Evolutionary conservation across 2,113 vertebrate genomes (phyloP), one percentile per base, ranked within the genome.

Genomic region (Sylvicapra grimmia): DNA sequence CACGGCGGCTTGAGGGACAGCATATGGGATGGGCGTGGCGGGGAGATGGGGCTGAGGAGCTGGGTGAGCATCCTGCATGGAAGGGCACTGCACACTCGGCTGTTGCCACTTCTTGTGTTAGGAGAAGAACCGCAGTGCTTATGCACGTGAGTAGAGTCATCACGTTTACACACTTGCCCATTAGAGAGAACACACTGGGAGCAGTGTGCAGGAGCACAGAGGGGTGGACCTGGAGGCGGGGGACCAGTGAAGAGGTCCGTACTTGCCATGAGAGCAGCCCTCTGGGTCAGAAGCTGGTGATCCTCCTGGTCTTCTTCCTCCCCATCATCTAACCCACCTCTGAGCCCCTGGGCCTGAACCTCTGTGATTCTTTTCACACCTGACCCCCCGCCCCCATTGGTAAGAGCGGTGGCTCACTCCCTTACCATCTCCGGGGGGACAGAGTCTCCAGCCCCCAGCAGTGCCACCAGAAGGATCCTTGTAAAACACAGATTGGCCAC

Each of bases 51-150:
- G n/a, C 79, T 16, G 6, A 33, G 31, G 47, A n/a, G 49, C 5
- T 11, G 8, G 54, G 25, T 0, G 1, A 19, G 86, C 8, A 3
- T 21, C 0, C 0, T 5, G 3, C 14, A 0, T 1, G 6, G 40
- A 40, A n/a, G 63, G 31, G 27, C 23, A 1, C 8, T 1, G 13
- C 6, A 40, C 16, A 29, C 4, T 31, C 51, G 68, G 79, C 19
- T 53, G 65, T 4, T 21, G 79, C 19, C 10, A 2, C 10, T 27
- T 27, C 8, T 33, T 49, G 25, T 25, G 47, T 10, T 18, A 16
- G 84, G 47, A 77, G 56, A 84, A 77, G 56, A 87, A n/a, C 2
- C 1, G n/a, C 40, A 44, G 40, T 4, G 40, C 36, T 36, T 31
- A 12, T 1, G n/a, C 54, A 8, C 0, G 0, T 44, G 93, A 53